A percentile compares a stretch with the other conserved stretches of the same genome.
phyloP scores from a whole-genome alignment of 2,888 invertebrate genomes.

The Geophilus truncorum region DNA sequence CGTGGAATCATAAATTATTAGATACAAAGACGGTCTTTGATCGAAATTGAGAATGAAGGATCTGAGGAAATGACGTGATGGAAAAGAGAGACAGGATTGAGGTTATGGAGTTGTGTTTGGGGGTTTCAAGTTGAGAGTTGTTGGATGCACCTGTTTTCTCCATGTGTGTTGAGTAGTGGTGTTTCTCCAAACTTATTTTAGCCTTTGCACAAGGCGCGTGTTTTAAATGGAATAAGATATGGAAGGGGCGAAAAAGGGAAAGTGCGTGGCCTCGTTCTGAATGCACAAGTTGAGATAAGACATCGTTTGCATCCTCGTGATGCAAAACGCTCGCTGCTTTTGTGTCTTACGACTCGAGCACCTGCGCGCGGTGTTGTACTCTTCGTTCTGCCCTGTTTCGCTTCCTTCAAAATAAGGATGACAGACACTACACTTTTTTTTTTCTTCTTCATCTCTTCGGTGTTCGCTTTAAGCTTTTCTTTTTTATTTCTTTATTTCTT shows the following conservation, averaged over 20 bases:
- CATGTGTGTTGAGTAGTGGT: neutral
- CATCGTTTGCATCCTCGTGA: constrained; percentile 10
- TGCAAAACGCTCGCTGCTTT: neutral
- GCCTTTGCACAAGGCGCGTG: constrained; percentile 10
- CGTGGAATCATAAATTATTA: neutral
- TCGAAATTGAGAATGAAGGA: neutral
- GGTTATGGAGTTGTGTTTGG: neutral
- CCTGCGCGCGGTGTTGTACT: neutral
- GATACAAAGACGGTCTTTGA: constrained; percentile 4
- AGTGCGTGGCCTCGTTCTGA: constrained; percentile 14
- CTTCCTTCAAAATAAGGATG: constrained; percentile 1
- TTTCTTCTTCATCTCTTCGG: too few species aligned
- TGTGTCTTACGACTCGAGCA: constrained; percentile 15
- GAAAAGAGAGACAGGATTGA: neutral
- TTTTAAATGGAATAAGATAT: constrained; percentile 27
- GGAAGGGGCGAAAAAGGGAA: constrained; percentile 3
- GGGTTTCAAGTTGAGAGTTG: neutral
- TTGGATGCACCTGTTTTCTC: neutral
- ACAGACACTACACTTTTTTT: neutral
- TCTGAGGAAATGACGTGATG: neutral
- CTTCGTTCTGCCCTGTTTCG: constrained; percentile 2
- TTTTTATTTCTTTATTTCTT: neutral
- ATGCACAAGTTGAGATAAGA: constrained; percentile 20
- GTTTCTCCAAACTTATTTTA: neutral
- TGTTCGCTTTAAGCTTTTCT: too few species aligned